phyloP scores from a whole-genome alignment of 2,888 invertebrate species.

The Physocephala rufipes region DNA sequence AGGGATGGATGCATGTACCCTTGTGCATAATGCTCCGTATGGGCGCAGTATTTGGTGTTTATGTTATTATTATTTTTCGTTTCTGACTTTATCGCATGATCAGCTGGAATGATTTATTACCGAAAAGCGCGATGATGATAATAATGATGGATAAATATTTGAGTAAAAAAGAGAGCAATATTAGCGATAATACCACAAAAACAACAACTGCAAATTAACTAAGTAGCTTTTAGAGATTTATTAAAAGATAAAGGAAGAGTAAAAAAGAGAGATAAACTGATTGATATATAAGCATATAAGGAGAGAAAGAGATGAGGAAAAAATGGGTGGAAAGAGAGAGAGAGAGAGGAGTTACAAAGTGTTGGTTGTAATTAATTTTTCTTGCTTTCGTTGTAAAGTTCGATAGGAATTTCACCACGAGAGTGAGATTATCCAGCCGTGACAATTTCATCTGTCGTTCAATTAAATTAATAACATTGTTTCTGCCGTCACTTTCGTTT shows the following conservation, averaged over 20 bases:
- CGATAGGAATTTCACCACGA: neutral
- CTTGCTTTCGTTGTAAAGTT: neutral
- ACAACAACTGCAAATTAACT: too few relatives aligned
- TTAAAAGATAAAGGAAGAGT: neutral
- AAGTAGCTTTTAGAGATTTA: too few relatives aligned
- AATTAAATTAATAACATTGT: neutral
- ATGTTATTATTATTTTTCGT: neutral
- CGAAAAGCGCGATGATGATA: neutral
- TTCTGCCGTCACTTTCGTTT: neutral
- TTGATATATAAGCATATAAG: neutral
- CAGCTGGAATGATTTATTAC: conserved; percentile 15
- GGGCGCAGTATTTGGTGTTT: neutral
- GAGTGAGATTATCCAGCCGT: neutral
- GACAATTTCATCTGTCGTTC: neutral
- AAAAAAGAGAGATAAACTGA: neutral
- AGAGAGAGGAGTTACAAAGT: neutral
- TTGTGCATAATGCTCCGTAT: neutral
- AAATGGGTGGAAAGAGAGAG: neutral
- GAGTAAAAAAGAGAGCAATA: neutral
- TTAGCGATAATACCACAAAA: too few relatives aligned
- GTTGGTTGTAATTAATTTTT: too few relatives aligned
- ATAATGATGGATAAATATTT: neutral
- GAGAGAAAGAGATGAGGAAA: neutral
- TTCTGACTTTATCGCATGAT: conserved; percentile 12
- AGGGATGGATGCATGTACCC: neutral